Conservation (phyloP, 2,888 invertebrate genomes). For the Dasysyrphus albostriatus region DNA sequence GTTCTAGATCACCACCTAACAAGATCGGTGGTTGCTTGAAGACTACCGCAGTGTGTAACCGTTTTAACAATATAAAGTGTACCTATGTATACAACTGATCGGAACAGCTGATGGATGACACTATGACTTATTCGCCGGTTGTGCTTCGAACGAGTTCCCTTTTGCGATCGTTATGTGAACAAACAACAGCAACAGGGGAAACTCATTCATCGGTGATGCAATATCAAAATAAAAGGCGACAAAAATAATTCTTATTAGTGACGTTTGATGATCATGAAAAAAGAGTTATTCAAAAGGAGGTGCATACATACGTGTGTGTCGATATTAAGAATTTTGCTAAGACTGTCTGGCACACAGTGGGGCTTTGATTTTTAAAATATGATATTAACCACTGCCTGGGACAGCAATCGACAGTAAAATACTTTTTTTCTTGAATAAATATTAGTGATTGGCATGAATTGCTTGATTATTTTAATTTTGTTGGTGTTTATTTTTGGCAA, state of each 20-base stretch:
- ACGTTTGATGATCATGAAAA: slow-evolving; percentile 7
- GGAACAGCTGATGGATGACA: slow-evolving; percentile 60
- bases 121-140: slow-evolving; percentile 50
- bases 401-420: too few relatives aligned
- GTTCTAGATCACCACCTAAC: slow-evolving; percentile 66
- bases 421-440: too few relatives aligned
- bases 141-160: slow-evolving; percentile 57
- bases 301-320: neutral
- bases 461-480: too few relatives aligned
- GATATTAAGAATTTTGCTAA: neutral
- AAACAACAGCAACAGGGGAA: slow-evolving; percentile 1
- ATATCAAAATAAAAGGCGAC: neutral
- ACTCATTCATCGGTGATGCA: neutral
- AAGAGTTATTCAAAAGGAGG: neutral
- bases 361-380: neutral
- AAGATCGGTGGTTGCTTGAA: slow-evolving; percentile 71
- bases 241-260: slow-evolving; percentile 1
- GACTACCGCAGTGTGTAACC: slow-evolving; percentile 69
- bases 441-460: too few relatives aligned
- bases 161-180: slow-evolving; percentile 6
- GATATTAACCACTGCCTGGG: neutral
- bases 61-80: slow-evolving; percentile 72
- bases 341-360: neutral
- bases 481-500: too few relatives aligned
- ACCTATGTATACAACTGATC: slow-evolving; percentile 44